Conservation (phyloP, 2,113 vertebrate genomes). For the Pygoscelis adeliae region DNA sequence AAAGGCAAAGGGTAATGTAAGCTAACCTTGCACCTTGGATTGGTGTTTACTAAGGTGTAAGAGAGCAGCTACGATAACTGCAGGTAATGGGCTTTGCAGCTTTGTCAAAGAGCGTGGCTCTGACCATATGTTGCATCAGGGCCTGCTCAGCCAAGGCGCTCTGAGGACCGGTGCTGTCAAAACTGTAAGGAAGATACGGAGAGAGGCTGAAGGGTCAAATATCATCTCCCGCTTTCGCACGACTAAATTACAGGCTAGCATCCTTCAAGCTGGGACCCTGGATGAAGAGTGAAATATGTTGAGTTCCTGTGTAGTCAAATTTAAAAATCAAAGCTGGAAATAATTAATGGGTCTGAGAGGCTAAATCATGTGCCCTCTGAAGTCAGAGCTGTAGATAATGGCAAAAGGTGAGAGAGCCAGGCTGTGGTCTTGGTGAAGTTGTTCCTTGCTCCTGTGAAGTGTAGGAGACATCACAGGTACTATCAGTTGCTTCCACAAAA, state of each 20-base stretch:
- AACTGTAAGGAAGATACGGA: neutral
- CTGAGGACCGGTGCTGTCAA: neutral
- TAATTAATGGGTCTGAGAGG: neutral
- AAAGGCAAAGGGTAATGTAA: neutral
- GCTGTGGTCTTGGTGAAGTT: neutral
- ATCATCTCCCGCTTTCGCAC: neutral
- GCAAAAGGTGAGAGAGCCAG: neutral
- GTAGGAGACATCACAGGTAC: neutral
- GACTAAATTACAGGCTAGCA: neutral
- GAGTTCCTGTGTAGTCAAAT: neutral
- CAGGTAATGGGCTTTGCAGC: neutral
- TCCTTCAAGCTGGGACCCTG: neutral
- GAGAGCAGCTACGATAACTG: neutral
- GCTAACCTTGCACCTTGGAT: neutral
- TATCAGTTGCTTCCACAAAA: neutral
- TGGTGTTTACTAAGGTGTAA: neutral
- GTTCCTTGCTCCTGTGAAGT: neutral
- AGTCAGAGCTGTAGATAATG: neutral
- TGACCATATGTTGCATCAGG: neutral
- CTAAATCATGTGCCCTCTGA: neutral
- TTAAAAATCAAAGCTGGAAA: neutral
- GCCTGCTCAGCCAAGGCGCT: neutral
- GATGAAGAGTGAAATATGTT: neutral
- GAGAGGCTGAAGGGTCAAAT: neutral
- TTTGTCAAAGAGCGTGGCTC: neutral